Percentiles rank a stretch among this genome's conserved stretches.
Conservation (phyloP, 2,797 vertebrate genomes). For the Rachycentron canadum region DNA sequence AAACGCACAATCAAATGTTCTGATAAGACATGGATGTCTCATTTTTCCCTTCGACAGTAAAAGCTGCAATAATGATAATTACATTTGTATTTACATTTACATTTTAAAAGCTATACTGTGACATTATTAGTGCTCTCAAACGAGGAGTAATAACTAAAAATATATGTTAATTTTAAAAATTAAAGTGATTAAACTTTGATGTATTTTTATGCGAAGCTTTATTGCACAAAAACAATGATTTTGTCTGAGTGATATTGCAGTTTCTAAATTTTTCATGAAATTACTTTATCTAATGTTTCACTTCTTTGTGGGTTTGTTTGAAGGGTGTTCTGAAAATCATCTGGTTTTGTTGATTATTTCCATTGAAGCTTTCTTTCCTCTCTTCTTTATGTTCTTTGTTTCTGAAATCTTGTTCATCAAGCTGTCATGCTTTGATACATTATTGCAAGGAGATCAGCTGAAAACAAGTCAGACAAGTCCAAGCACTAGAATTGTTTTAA, state of each 20-base stretch:
- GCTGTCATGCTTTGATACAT: not conserved
- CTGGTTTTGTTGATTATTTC: not conserved
- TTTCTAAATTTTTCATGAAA: not conserved
- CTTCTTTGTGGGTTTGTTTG: not conserved
- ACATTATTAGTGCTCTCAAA: not conserved
- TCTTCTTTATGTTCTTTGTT: conserved; percentile 1
- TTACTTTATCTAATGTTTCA: not conserved
- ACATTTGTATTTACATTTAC: not conserved
- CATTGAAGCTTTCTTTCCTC: not conserved
- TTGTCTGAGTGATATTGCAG: not conserved
- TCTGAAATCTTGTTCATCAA: not conserved
- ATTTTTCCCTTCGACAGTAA: not conserved
- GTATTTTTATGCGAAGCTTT: too few relatives aligned
- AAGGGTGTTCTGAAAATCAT: not conserved
- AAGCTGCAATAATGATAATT: not conserved
- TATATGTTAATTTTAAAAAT: too few relatives aligned
- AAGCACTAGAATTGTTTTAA: conserved; percentile 9
- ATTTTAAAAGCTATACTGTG: not conserved
- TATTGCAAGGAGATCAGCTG: conserved; percentile 1
- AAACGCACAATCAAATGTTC: not conserved
- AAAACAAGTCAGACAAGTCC: conserved; percentile 19
- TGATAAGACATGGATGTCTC: not conserved
- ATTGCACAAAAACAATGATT: not conserved
- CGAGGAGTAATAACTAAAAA: not conserved
- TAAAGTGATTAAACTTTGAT: too few relatives aligned